Conservation (phyloP, 2,113 vertebrate genomes). For the Cebidichthys violaceus region DNA sequence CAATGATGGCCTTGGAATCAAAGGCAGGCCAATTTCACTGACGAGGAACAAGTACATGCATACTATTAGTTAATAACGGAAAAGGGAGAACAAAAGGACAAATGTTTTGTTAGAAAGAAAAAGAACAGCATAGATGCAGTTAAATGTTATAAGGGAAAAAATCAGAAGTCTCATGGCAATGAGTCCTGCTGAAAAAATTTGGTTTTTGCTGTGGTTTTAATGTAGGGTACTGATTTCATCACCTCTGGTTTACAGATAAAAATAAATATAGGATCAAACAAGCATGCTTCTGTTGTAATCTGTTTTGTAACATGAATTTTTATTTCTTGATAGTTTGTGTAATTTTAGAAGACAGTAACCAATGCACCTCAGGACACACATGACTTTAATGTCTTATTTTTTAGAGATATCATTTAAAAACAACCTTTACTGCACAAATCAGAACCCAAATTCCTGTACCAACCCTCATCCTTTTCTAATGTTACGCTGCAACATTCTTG, state of each 20-base stretch:
- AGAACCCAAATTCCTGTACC: not conserved
- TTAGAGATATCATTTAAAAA: not conserved
- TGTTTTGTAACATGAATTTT: constrained; percentile 16
- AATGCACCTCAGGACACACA: not conserved
- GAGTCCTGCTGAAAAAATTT: not conserved
- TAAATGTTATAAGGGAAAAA: not conserved
- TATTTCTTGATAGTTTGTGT: not conserved
- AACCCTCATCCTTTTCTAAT: not conserved
- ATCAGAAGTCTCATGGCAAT: not conserved
- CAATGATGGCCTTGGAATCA: constrained; percentile 62
- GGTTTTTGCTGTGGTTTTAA: not conserved
- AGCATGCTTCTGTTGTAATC: not conserved
- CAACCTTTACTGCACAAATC: not conserved
- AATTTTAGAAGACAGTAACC: not conserved
- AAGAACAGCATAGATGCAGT: not conserved
- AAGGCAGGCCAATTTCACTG: constrained; percentile 65
- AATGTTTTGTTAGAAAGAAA: not conserved
- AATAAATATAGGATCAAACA: not conserved
- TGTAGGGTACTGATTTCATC: not conserved
- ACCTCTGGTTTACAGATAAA: not conserved
- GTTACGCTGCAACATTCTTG: constrained; percentile 10
- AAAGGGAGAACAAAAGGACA: not conserved
- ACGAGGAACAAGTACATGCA: constrained; percentile 35
- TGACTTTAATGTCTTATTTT: not conserved
- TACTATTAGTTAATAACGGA: constrained; percentile 27